Conservation (phyloP, 1,140 invertebrate species). For the Ceratoteleas bidentatus region DNA sequence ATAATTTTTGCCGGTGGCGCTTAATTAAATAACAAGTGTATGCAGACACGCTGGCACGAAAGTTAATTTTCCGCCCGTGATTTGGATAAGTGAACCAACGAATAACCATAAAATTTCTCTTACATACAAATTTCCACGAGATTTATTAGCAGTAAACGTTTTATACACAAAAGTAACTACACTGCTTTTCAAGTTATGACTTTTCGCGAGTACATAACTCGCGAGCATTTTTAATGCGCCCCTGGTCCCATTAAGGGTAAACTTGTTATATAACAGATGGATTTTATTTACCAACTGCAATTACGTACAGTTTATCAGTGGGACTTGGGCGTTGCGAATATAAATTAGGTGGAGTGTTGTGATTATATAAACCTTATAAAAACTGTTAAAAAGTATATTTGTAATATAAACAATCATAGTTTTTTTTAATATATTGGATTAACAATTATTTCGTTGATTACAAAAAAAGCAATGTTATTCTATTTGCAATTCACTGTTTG, state of each 20-base stretch:
- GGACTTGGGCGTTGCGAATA: too few species aligned
- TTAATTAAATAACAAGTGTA: too few species aligned
- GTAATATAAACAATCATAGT: too few species aligned
- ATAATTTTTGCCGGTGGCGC: too few species aligned
- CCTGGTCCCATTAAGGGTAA: constrained; percentile 13
- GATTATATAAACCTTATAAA: too few species aligned
- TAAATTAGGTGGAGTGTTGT: too few species aligned
- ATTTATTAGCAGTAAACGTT: constrained; percentile 39
- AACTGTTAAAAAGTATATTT: too few species aligned
- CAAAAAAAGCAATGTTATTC: too few species aligned
- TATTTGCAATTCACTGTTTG: too few species aligned
- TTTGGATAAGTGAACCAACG: constrained; percentile 28
- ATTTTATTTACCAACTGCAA: neutral
- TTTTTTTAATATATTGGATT: too few species aligned
- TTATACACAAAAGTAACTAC: constrained; percentile 22
- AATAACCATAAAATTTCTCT: constrained; percentile 25
- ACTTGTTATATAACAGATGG: constrained; percentile 8
- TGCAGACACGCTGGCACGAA: neutral
- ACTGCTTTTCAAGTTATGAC: neutral
- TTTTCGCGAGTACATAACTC: constrained; percentile 13
- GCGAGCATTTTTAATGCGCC: constrained; percentile 12
- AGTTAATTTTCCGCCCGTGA: constrained; percentile 30
- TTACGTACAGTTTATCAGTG: too few species aligned
- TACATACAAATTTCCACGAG: constrained; percentile 22
- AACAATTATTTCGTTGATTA: too few species aligned